Conservation (phyloP, 2,797 vertebrate species). For the Phyllotis vaccarum region DNA sequence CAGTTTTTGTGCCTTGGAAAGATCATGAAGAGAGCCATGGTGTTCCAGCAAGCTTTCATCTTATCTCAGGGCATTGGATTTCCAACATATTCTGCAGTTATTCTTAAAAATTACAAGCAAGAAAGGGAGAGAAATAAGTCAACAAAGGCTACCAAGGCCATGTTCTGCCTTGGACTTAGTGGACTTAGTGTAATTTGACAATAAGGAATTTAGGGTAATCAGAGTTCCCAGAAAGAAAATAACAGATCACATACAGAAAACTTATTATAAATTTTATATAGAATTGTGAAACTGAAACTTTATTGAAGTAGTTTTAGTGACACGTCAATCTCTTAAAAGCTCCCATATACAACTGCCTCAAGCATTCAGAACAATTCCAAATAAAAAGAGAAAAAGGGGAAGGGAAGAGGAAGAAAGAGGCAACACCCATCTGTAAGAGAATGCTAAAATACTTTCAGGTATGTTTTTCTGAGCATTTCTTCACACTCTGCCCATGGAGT, state of each 20-base stretch:
- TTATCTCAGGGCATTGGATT: background rate
- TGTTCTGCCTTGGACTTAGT: background rate
- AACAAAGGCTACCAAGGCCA: background rate
- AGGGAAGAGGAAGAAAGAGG: accelerated
- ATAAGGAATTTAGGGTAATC: background rate
- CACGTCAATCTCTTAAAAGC: background rate
- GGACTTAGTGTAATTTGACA: background rate
- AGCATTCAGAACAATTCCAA: background rate
- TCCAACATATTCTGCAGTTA: background rate
- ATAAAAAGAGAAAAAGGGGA: background rate
- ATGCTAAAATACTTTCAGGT: background rate
- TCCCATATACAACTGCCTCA: background rate
- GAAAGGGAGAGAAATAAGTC: background rate
- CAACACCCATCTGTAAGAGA: background rate
- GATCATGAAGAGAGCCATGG: background rate
- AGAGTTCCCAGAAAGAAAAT: background rate
- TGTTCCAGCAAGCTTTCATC: background rate
- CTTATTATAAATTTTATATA: background rate
- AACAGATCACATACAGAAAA: background rate
- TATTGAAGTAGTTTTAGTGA: background rate
- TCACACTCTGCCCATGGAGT: background rate
- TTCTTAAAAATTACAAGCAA: background rate
- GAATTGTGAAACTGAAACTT: background rate
- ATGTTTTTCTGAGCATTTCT: background rate
- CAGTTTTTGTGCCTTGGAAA: too few relatives aligned